These are phyloP conservation scores for Tribolium freemani DNA, from an alignment of 2,888 invertebrate genomes.

Conservation along the genomic window DNA sequence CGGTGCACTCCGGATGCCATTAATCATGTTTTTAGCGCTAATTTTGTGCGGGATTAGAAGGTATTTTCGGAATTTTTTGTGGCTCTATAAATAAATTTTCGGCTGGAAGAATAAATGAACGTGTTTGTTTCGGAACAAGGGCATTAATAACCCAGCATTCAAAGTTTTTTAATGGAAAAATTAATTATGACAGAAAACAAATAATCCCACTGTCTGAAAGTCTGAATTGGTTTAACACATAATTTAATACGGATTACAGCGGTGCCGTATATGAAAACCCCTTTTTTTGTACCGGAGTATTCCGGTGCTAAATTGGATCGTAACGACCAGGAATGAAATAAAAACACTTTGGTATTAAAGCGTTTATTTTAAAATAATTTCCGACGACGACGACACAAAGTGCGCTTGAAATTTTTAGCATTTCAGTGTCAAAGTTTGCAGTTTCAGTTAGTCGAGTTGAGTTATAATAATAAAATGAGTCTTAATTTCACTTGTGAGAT, in stretches of 20 bases:
- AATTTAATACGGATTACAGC: conserved; percentile 50
- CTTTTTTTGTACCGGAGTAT: conserved; percentile 32
- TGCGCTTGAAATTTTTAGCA: background rate
- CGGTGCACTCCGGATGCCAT: background rate
- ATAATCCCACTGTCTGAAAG: conserved; percentile 50
- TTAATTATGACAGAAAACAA: conserved; percentile 48
- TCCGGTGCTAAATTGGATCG: conserved; percentile 32
- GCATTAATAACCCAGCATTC: conserved; percentile 27
- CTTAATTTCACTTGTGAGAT: conserved; percentile 29
- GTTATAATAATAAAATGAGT: conserved; percentile 19
- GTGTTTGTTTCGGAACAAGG: conserved; percentile 29
- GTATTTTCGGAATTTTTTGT: conserved; percentile 18
- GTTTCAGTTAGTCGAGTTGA: conserved; percentile 8
- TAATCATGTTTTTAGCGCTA: conserved; percentile 24
- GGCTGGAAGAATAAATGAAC: conserved; percentile 9
- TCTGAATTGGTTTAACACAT: conserved; percentile 52
- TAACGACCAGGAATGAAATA: conserved; percentile 30
- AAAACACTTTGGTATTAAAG: conserved; percentile 24
- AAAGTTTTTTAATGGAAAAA: conserved; percentile 45
- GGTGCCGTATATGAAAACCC: conserved; percentile 32
- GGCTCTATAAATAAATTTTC: conserved; percentile 24
- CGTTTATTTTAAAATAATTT: conserved; percentile 35
- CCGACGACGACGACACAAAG: background rate
- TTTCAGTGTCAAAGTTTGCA: background rate
- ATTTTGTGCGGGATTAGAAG: conserved; percentile 21